Evolutionary conservation across 2,888 invertebrate species (phyloP), one percentile per base, ranked within the genome.

Genomic region (Drosophila meridiana): DNA sequence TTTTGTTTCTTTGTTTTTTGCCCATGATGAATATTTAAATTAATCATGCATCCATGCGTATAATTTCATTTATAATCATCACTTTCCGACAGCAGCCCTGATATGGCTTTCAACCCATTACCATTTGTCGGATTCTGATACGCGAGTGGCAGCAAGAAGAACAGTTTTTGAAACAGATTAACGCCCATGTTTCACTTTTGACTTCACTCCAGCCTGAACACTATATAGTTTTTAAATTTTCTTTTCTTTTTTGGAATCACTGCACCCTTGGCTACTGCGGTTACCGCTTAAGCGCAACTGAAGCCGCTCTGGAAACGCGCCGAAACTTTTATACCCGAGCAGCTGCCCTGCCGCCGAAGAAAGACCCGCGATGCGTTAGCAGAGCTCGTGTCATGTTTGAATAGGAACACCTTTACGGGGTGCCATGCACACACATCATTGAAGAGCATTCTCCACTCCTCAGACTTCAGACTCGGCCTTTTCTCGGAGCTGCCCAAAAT

Each of bases 141-240:
- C 30, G 86, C 79, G 6, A 87, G 73, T 34, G 90, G 88, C 28
- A 83, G 52, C n/a, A 87, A 34, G 20, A 87, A 36, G 57, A 87
- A 73, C 11, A 87, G 73, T 70, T 76, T 90, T 60, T 81, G 77
- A 34, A 87, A 72, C 1, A 73, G 58, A 69, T 57, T 72, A 20
- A 73, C 3, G 11, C 64, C 74, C 90, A 86, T 78, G 28, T 28
- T 14, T 36, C 1, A 45, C 42, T 11, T n/a, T 28, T 30, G 2
- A 14, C 8, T 26, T 20, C 34, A 34, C 34, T 6, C 20, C n/a
- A 34, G 8, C 0, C 9, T 28, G n/a, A 4, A 5, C 20, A 50
- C 32, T 30, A 4, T 26, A 20, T 20, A 20, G 20, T 32, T 20
- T 43, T 8, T 7, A 34, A 9, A 28, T 28, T 50, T 52, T 0